Evolutionary conservation across 2,888 invertebrate genomes (phyloP), one percentile per base, ranked within the genome.

Genomic region (Stomorhina lunata): DNA sequence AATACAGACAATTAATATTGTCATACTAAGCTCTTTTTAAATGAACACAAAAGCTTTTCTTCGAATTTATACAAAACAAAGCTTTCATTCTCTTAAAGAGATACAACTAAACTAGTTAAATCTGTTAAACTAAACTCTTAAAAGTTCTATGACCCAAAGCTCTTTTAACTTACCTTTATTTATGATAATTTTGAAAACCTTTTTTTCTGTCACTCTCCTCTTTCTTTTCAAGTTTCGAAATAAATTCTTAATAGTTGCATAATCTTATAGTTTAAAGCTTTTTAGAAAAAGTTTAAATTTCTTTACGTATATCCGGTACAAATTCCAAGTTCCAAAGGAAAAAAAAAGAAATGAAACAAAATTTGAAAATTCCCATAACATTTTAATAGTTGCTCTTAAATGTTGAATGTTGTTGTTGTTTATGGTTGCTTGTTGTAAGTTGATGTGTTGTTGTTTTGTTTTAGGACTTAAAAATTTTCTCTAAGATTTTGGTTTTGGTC

Each of bases 281-380:
- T 71, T 59, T 34, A 10, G 12, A 25, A 55, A 55, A 65, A 68
- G 12, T 43, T 73, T 57, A 34, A 61, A 75, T 22, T 32, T 71
- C 69, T 72, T 81, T 71, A 79, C 81, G 79, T 83, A 83, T 80
- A 83, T 83, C 66, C 65, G 83, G 65, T 81, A 73, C 29, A 55
- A 7, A 27, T 45, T 29, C 57, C 50, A 37, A 50, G 10, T 20
- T 55, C 1, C 37, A 37, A n/a, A 66, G 50, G 4, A 40, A 34
- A 22, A 34, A 25, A 5, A 7, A 65, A 40, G 37, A 29, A 71
- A 63, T 34, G 40, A 53, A 68, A 68, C 27, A 37, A 43, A 43
- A 66, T 29, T 53, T 69, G 22, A 34, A 68, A n/a, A n/a, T n/a
- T 61, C 77, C 77, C 69, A 69, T 77, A 61, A 40, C 12, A 4